These are phyloP conservation scores for Drosophila orena DNA, from an alignment of 1,140 invertebrate genomes.

Conservation along the genomic window DNA sequence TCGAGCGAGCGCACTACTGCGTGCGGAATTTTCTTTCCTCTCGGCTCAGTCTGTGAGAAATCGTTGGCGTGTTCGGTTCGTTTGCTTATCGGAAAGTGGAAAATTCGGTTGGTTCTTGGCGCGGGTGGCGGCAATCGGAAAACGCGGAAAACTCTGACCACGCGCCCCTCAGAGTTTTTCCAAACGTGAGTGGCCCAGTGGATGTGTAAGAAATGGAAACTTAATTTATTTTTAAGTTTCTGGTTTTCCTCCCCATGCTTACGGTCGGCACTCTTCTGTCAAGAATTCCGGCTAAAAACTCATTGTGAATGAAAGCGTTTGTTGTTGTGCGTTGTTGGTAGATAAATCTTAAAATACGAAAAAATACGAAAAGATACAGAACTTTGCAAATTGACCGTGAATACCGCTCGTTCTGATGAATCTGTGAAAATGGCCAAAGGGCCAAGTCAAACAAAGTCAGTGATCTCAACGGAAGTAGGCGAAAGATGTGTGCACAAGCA, in stretches of 20 bases:
- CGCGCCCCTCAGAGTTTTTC: slow-evolving; percentile 61
- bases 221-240: slow-evolving; percentile 82
- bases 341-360: slow-evolving; percentile 23
- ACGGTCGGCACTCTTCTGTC: slow-evolving; percentile 60
- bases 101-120: slow-evolving; percentile 48
- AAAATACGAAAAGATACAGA: slow-evolving; percentile 39
- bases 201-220: slow-evolving; percentile 62
- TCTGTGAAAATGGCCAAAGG: slow-evolving; percentile 20
- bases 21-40: slow-evolving; percentile 77
- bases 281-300: slow-evolving; percentile 70
- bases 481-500: not conserved
- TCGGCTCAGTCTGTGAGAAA: slow-evolving; percentile 78
- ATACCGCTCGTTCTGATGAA: slow-evolving; percentile 40
- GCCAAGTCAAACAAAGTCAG: slow-evolving; percentile 1
- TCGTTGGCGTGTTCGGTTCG: slow-evolving; percentile 64
- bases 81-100: slow-evolving; percentile 47
- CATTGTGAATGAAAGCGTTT: slow-evolving; percentile 69
- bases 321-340: slow-evolving; percentile 44
- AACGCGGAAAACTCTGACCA: slow-evolving; percentile 54
- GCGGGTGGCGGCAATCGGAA: slow-evolving; percentile 60
- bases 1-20: slow-evolving; percentile 62
- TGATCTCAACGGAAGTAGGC: slow-evolving; percentile 6
- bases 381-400: slow-evolving; percentile 73
- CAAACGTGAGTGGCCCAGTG: slow-evolving; percentile 24
- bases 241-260: slow-evolving; percentile 32